These are phyloP conservation scores for Peucedramus taeniatus DNA, from an alignment of 2,113 vertebrate genomes.

Conservation along the genomic window DNA sequence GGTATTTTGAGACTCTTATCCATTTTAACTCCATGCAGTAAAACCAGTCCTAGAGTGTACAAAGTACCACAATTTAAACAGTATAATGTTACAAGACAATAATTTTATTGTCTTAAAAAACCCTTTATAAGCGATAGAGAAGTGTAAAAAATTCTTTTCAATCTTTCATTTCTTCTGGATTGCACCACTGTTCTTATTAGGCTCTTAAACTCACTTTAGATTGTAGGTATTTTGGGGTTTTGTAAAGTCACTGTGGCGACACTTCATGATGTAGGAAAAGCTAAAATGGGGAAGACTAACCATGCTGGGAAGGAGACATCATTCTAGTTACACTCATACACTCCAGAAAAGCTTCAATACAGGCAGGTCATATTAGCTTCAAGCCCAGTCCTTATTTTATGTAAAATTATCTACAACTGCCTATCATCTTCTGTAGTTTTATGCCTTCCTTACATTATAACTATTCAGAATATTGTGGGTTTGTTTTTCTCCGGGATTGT, in stretches of 20 bases:
- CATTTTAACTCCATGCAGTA: neutral
- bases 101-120: neutral
- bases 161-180: neutral
- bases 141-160: fast-evolving
- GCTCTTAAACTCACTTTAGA: neutral
- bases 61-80: neutral
- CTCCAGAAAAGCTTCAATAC: neutral
- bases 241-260: neutral
- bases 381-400: neutral
- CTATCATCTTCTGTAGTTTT: neutral
- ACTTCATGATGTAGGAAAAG: neutral
- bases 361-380: neutral
- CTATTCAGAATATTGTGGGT: neutral
- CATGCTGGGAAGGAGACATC: neutral
- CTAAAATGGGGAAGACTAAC: neutral
- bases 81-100: neutral
- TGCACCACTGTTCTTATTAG: neutral
- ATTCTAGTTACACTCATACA: neutral
- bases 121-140: neutral
- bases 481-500: neutral
- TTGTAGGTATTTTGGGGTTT: neutral
- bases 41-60: neutral
- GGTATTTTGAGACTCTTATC: neutral
- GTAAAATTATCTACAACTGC: neutral
- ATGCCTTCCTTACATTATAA: neutral